Evolutionary conservation across 2,888 invertebrate genomes (phyloP).

Genomic region (Rotaria sp.): DNA sequence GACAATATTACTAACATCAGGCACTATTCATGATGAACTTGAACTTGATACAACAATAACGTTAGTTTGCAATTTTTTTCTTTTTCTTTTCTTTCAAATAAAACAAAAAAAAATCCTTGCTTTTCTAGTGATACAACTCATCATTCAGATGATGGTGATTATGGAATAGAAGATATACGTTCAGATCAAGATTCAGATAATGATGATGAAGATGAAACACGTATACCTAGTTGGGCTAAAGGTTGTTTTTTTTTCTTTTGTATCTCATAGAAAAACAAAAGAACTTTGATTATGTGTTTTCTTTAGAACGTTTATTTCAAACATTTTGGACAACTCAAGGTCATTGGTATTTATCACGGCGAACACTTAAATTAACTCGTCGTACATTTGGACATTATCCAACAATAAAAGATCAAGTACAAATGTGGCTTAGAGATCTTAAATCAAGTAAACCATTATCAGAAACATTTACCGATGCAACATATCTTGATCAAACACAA

Average conservation of each 20-base stretch:
- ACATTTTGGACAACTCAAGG: background rate
- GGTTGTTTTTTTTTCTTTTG: too few relatives aligned
- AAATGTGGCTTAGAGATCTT: background rate
- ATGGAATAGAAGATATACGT: constrained; percentile 10
- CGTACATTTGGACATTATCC: background rate
- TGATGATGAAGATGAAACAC: background rate
- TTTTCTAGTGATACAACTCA: background rate
- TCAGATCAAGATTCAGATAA: constrained; percentile 6
- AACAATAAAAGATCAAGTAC: background rate
- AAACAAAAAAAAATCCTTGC: too few relatives aligned
- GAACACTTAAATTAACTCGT: background rate
- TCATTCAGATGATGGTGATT: background rate
- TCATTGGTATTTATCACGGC: background rate
- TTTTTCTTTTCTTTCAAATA: too few relatives aligned
- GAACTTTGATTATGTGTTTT: background rate
- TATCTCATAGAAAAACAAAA: too few relatives aligned
- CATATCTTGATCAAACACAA: background rate
- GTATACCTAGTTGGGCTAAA: background rate
- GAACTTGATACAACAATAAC: background rate
- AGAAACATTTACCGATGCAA: background rate
- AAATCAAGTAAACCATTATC: background rate
- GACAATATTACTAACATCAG: background rate
- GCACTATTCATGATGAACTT: background rate
- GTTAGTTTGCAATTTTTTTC: background rate
- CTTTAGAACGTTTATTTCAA: background rate